These are phyloP conservation scores for Turritopsis rubra DNA, from an alignment of 30 jellyfish, hydroid and myxozoan species.

Conservation along the genomic window DNA sequence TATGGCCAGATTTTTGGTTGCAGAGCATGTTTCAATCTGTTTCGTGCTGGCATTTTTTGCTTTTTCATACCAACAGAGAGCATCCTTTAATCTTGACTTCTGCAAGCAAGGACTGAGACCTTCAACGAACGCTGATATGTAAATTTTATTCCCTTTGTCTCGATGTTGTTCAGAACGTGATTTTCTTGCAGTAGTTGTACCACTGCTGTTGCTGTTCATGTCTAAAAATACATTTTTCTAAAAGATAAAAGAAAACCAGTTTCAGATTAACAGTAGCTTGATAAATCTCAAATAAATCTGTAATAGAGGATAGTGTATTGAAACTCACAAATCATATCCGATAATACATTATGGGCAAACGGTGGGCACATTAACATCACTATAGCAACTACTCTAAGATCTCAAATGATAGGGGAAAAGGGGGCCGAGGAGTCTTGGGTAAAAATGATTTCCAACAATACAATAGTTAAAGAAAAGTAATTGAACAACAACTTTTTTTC, in stretches of 20 bases:
- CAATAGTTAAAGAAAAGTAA: too few species aligned
- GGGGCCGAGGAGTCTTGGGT: too few species aligned
- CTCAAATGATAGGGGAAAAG: too few species aligned
- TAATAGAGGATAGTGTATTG: too few species aligned
- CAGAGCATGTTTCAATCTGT: slow-evolving; percentile 13
- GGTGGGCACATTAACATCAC: too few species aligned
- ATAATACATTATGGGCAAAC: too few species aligned
- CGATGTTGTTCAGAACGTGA: slow-evolving; percentile 36
- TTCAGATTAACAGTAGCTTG: too few species aligned
- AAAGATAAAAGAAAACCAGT: not conserved
- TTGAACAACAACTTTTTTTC: too few species aligned
- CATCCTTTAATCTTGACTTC: slow-evolving; percentile 32
- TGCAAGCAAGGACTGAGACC: slow-evolving; percentile 31
- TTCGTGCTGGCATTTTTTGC: slow-evolving; percentile 26
- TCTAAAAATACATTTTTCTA: not conserved
- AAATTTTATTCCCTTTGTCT: slow-evolving; percentile 42
- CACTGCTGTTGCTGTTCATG: not conserved
- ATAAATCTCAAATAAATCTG: too few species aligned
- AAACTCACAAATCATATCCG: too few species aligned
- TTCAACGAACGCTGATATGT: slow-evolving; percentile 11
- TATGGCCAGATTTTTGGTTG: slow-evolving; percentile 14
- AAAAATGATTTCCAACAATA: too few species aligned
- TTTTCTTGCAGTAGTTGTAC: not conserved
- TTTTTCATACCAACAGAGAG: slow-evolving; percentile 24
- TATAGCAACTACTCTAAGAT: too few species aligned